These are phyloP conservation scores for Microtus californicus DNA, from an alignment of 2,797 vertebrate species.

Conservation along the genomic window DNA sequence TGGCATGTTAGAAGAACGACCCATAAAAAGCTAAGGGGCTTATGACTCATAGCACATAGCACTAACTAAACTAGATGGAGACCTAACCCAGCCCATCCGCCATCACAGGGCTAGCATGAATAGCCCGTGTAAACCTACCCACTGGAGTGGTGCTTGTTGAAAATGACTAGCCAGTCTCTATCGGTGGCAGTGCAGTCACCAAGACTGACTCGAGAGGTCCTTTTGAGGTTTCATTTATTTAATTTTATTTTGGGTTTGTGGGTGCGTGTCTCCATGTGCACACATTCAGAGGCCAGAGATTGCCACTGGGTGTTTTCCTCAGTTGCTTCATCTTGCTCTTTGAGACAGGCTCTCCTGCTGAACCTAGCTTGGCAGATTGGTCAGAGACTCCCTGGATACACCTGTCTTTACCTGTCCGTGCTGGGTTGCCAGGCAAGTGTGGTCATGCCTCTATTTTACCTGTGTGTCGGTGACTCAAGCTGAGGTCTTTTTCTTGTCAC, in stretches of 20 bases:
- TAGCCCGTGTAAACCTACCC: constrained; percentile 19
- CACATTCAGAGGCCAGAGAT: not conserved
- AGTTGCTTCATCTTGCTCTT: not conserved
- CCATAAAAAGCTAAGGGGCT: constrained; percentile 39
- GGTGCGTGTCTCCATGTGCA: not conserved
- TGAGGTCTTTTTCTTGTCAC: not conserved
- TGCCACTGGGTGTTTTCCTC: not conserved
- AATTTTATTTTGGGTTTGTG: not conserved
- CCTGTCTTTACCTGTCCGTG: not conserved
- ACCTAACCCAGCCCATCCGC: not conserved
- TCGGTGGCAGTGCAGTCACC: not conserved
- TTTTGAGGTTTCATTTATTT: not conserved
- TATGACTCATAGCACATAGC: constrained; percentile 29
- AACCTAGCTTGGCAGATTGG: not conserved
- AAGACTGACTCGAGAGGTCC: not conserved
- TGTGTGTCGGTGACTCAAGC: not conserved
- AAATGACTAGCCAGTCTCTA: not conserved
- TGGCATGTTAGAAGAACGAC: constrained; percentile 20
- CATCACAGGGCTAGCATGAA: constrained; percentile 19
- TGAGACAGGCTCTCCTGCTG: not conserved
- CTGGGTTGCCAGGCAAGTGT: not conserved
- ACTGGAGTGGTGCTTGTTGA: constrained; percentile 1
- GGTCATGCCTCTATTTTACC: not conserved
- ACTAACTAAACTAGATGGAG: constrained; percentile 49
- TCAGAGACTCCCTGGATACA: not conserved